Percentiles rank a stretch among this genome's conserved stretches.
These are phyloP conservation scores for Scaptomyza montana DNA, from an alignment of 1,140 invertebrate species.

Conservation along the genomic window DNA sequence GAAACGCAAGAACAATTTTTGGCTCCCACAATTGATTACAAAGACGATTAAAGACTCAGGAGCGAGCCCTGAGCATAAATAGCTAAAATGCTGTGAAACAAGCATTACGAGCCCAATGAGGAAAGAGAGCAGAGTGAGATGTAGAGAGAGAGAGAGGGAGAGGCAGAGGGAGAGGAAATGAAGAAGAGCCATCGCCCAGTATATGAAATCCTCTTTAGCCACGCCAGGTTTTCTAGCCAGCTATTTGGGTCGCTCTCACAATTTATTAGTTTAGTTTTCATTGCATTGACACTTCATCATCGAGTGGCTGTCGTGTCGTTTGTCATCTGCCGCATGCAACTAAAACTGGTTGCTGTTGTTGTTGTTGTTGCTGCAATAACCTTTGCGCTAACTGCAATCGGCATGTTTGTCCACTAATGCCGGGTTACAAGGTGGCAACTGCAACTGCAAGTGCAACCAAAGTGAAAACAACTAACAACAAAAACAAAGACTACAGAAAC, in stretches of 20 bases:
- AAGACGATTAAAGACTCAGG: too few relatives aligned
- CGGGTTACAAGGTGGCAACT: slow-evolving; percentile 66
- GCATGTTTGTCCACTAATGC: slow-evolving; percentile 53
- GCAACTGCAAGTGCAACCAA: slow-evolving; percentile 47
- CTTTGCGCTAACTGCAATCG: slow-evolving; percentile 48
- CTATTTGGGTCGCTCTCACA: slow-evolving; percentile 84
- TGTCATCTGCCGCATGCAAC: slow-evolving; percentile 67
- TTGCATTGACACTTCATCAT: slow-evolving; percentile 84
- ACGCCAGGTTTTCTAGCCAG: slow-evolving; percentile 78
- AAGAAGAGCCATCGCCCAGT: slow-evolving; percentile 30
- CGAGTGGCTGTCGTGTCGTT: slow-evolving; percentile 76
- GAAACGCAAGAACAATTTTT: too few relatives aligned
- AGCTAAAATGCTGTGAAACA: too few relatives aligned
- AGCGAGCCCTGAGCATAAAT: too few relatives aligned
- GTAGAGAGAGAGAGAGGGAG: not conserved
- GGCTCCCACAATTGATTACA: slow-evolving; percentile 6
- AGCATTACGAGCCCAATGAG: too few relatives aligned
- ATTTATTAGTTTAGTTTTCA: slow-evolving; percentile 84
- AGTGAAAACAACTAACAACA: slow-evolving; percentile 46
- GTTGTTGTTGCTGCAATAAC: slow-evolving; percentile 42
- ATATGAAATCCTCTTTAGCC: slow-evolving; percentile 66
- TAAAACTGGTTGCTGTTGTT: slow-evolving; percentile 10
- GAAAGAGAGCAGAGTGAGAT: not conserved
- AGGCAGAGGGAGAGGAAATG: not conserved
- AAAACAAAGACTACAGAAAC: slow-evolving; percentile 46